A percentile compares a stretch with the other conserved stretches of the same genome.
phyloP scores from a whole-genome alignment of 2,113 vertebrate species.

The Sylvilagus bachmani region DNA sequence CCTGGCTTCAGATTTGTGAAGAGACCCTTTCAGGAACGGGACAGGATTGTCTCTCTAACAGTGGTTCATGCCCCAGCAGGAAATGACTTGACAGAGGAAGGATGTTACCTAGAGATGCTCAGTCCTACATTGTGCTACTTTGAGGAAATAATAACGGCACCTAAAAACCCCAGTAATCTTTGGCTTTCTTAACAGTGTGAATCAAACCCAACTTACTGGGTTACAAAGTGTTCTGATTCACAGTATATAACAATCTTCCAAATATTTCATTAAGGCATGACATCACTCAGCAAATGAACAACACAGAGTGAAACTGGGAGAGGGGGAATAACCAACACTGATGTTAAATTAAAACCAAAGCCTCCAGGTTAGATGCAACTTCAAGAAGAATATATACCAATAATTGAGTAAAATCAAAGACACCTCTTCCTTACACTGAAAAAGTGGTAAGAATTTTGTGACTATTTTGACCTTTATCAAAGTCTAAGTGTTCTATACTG shows the following conservation, averaged over 20 bases:
- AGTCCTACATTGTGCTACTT: background rate
- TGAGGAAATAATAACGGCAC: background rate
- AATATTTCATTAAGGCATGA: background rate
- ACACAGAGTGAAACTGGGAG: too few species aligned
- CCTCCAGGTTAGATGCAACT: background rate
- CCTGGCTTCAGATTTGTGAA: background rate
- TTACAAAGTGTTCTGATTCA: background rate
- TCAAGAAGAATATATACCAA: background rate
- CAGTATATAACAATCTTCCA: background rate
- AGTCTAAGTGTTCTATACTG: background rate
- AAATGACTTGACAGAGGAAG: background rate
- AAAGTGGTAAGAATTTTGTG: background rate
- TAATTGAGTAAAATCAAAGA: background rate
- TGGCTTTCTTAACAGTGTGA: background rate
- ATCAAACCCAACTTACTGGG: background rate
- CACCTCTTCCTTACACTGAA: background rate
- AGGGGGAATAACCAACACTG: background rate
- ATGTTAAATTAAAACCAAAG: background rate
- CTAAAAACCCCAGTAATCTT: conserved; percentile 31
- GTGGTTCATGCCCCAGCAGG: background rate
- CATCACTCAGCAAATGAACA: background rate
- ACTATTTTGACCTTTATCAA: background rate
- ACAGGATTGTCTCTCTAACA: background rate
- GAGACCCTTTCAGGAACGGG: background rate
- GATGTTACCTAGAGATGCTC: background rate